Evolutionary conservation across 1,140 invertebrate species (phyloP).

Genomic region (Pseudomyrmex concolor): DNA sequence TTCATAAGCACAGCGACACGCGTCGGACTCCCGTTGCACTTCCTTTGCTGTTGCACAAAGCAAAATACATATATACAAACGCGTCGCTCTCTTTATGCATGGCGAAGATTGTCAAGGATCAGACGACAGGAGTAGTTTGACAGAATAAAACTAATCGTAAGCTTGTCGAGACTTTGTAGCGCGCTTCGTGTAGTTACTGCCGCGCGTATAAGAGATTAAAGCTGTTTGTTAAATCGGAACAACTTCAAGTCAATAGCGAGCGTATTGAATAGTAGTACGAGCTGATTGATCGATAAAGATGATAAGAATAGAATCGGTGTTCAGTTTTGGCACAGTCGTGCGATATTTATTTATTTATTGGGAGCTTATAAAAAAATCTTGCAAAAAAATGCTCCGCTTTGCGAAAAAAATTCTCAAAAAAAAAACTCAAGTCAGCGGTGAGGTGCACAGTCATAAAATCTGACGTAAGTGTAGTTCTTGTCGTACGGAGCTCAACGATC

Average conservation of each 20-base stretch:
- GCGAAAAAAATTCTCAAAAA: background rate
- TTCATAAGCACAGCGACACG: background rate
- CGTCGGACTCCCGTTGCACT: background rate
- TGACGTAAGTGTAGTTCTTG: background rate
- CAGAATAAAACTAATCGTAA: background rate
- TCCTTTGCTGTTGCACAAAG: too few relatives aligned
- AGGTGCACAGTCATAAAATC: background rate
- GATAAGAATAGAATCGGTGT: background rate
- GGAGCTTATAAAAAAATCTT: background rate
- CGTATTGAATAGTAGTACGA: background rate
- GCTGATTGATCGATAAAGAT: background rate
- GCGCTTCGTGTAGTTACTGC: background rate
- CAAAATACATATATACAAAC: background rate
- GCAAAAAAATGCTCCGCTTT: background rate
- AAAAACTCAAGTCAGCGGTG: background rate
- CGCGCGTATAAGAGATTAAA: background rate
- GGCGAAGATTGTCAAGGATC: background rate
- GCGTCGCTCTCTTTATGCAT: conserved; percentile 24
- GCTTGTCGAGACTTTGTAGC: background rate
- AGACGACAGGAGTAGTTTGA: background rate
- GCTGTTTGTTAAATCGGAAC: background rate
- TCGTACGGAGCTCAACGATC: background rate
- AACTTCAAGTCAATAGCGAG: background rate
- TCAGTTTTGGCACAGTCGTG: background rate
- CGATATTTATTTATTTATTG: background rate